phyloP scores from a whole-genome alignment of 2,888 invertebrate genomes.

The Caenorhabditis doughertyi region DNA sequence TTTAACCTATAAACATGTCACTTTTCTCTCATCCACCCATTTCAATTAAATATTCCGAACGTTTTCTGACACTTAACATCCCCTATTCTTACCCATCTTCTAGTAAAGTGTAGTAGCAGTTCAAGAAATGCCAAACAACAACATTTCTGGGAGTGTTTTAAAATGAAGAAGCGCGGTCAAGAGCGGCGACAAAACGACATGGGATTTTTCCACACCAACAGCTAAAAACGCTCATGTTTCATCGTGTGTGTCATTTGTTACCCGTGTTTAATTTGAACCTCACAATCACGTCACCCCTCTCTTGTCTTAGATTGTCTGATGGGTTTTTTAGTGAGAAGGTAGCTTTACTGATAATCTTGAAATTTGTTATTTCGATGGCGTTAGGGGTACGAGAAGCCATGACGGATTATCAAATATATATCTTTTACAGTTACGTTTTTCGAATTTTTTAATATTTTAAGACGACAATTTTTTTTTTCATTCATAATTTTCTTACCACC shows the following conservation, averaged over 20 bases:
- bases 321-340: background rate
- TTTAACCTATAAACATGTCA: background rate
- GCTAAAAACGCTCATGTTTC: conserved; percentile 52
- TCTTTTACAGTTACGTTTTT: background rate
- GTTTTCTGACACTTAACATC: conserved; percentile 20
- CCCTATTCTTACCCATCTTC: background rate
- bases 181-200: conserved; percentile 26
- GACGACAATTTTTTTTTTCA: background rate
- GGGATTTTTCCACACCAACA: conserved; percentile 59
- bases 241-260: conserved; percentile 47
- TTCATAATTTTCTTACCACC: conserved; percentile 5
- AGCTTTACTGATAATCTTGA: too few species aligned
- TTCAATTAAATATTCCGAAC: conserved; percentile 1
- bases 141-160: conserved; percentile 14
- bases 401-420: too few species aligned
- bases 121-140: conserved; percentile 47
- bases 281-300: conserved; percentile 46
- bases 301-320: background rate
- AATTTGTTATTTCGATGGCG: too few species aligned
- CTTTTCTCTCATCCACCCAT: too few species aligned
- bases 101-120: conserved; percentile 10
- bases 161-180: conserved; percentile 10
- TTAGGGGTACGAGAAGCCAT: too few species aligned
- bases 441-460: background rate
- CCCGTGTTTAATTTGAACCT: conserved; percentile 53